Evolutionary conservation across 2,797 vertebrate genomes (phyloP), one percentile per base, ranked within the genome.

Genomic region (Oreonectes daqikongensis): DNA sequence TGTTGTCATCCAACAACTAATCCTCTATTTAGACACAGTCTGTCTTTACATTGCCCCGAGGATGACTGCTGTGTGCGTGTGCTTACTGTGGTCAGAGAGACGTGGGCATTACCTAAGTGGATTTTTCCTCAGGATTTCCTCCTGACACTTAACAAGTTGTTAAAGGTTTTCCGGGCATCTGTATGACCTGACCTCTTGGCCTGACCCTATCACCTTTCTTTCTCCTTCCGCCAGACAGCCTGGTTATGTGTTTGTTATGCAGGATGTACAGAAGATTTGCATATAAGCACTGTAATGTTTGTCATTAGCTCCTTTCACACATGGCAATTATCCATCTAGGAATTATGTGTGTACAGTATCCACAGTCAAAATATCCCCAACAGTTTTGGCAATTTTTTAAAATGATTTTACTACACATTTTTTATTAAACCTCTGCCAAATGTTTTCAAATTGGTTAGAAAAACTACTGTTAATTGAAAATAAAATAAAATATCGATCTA

Each of bases 141-240:
- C 20, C 82, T 90, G 90, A 90, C 90, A 88, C 87, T 84, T n/a
- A 68, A 88, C 88, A 88, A 92, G 89, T 90, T 92, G 91, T 91
- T 84, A 81, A 75, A 65, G 42, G 35, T 86, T 82, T 85, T 87
- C 85, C 82, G 86, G 86, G 86, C 50, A 32, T 85, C 86, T 86
- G 87, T 78, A 82, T 50, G 77, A 86, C 76, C 84, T 86, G 90
- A 88, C 91, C 83, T 52, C 17, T 26, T 15, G 80, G 89, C 87
- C 87, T 90, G 88, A 86, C 82, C 78, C 84, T 82, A 28, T 80
- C 14, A 67, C 18, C 18, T 78, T 63, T 64, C 65, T 40, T 35
- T 55, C 12, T 40, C 12, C 55, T 52, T 14, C n/a, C n/a, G 53
- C 11, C 14, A 57, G 53, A 57, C 24, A 18, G 38, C 50, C 22